Percentiles rank a stretch among this genome's conserved stretches.
Conservation (phyloP, 2,888 invertebrate species). For the Drosophila bunnanda region DNA sequence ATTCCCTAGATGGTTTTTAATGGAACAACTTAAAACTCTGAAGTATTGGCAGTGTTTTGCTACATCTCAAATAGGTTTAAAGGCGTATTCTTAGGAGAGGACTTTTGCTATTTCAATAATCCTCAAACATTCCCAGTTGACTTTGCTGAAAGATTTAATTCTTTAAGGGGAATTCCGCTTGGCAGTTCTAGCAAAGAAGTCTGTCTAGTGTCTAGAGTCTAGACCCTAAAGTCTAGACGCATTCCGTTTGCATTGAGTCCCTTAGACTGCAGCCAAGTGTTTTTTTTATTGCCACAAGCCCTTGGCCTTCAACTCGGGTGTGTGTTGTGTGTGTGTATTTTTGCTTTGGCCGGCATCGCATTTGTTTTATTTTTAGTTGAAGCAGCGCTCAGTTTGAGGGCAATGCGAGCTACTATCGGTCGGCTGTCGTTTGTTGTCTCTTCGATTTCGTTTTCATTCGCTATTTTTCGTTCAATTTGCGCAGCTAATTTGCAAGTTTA, state of each 20-base stretch:
- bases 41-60: no score
- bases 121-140: neutral
- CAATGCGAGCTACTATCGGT: constrained; percentile 12
- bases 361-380: constrained; percentile 22
- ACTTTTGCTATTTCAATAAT: neutral
- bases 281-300: constrained; percentile 31
- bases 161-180: constrained; percentile 1
- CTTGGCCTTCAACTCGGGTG: constrained; percentile 39
- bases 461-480: constrained; percentile 42
- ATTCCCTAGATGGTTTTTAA: neutral
- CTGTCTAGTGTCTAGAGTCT: constrained; percentile 1
- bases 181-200: constrained; percentile 7
- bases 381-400: constrained; percentile 60
- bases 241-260: constrained; percentile 23
- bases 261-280: constrained; percentile 7
- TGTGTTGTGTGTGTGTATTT: constrained; percentile 23
- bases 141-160: constrained; percentile 3
- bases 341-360: constrained; percentile 26
- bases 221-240: constrained; percentile 28
- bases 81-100: neutral
- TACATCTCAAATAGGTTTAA: no score
- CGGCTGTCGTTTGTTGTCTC: constrained; percentile 7
- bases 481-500: constrained; percentile 75
- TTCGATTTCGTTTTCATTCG: constrained; percentile 48
- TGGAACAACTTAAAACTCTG: no score